Evolutionary conservation across 2,888 invertebrate species (phyloP), one percentile per base, ranked within the genome.

Genomic region (Caenorhabditis japonica): DNA sequence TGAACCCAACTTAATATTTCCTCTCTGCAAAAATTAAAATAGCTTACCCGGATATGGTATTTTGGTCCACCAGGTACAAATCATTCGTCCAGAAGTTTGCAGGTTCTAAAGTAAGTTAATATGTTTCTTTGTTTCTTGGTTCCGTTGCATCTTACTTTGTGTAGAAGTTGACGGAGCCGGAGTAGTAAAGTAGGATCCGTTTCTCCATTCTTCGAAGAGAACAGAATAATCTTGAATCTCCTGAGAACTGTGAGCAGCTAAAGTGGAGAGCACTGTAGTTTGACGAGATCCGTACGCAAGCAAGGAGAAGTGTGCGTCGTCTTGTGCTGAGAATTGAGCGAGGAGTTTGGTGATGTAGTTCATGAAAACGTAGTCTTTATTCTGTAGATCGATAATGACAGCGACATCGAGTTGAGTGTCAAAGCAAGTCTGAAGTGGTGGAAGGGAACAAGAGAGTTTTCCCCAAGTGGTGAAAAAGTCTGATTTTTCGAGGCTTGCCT

Each of bases 241-340:
- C 15, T 36, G 23, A 10, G 47, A 4, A 4, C 51, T 60, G 49
- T 73, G 72, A 38, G 38, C 47, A 7, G 55, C 30, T 13, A 73
- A 34, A n/a, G 43, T 17, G 3, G 66, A 58, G 7, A 73, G 34
- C 8, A 73, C 43, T 7, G 41, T 25, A 1, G 66, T 51, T 21
- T 39, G n/a, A 7, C 19, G 49, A n/a, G 60, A 19, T 38, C 72
- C 72, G 30, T 73, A 73, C n/a, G 66, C 72, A 17, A 60, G 10
- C 58, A 66, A 34, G 4, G 66, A 66, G 36, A 73, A 17, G 27
- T 73, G 72, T 44, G 72, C 56, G 41, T 72, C 72, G 19, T 64
- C 62, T 43, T 59, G 46, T 30, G 59, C 25, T 1, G 64, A 59
- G 49, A 72, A 72, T 8, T 30, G 46, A 8, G 46, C 8, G 21